Evolutionary conservation across 1,140 invertebrate genomes (phyloP), one percentile per base, ranked within the genome.

Genomic region (Heliconius hewitsoni): DNA sequence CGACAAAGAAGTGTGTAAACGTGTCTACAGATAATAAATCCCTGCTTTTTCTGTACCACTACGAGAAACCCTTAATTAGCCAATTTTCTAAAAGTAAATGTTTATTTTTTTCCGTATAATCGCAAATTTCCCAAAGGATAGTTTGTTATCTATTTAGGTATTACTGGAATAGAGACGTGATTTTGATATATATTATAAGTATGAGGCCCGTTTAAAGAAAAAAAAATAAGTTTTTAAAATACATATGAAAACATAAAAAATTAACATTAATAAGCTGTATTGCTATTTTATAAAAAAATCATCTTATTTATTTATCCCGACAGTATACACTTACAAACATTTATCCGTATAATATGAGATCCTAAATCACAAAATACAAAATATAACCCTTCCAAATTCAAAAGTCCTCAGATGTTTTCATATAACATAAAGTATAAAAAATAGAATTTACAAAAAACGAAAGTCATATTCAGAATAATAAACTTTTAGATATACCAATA

Each of bases 21-120:
- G 27, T 55, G 66, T 50, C 70, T 55, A 72, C 30, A 71, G 76
- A 71, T 27, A 19, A 76, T 37, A 81, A 72, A 74, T 77, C 30
- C 42, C 55, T 57, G 8, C 30, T 82, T 76, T 82, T 82, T 78
- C 81, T 86, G 85, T 85, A 85, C 71, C 77, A 82, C 89, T 90
- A 90, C 86, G 60, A 87, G 87, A 86, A 85, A 87, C 81, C 27
- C 85, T 90, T 90, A 90, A 89, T 85, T 90, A 90, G 88, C 90
- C 91, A 91, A 91, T 91, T 83, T 66, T 88, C 84, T 87, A 83
- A 88, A 92, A 90, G 87, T 85, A 87, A 86, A 87, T 82, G 55
- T n/a, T 60, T 39, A 75, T 71, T 80, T 74, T 76, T 66, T 66
- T 27, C 60, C 60, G 27, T 66, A 30, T 76, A 80, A 72, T 80